A percentile compares a stretch with the other conserved stretches of the same genome.
Evolutionary conservation across 2,888 invertebrate genomes (phyloP).

Genomic region (Caenorhabditis sp.): DNA sequence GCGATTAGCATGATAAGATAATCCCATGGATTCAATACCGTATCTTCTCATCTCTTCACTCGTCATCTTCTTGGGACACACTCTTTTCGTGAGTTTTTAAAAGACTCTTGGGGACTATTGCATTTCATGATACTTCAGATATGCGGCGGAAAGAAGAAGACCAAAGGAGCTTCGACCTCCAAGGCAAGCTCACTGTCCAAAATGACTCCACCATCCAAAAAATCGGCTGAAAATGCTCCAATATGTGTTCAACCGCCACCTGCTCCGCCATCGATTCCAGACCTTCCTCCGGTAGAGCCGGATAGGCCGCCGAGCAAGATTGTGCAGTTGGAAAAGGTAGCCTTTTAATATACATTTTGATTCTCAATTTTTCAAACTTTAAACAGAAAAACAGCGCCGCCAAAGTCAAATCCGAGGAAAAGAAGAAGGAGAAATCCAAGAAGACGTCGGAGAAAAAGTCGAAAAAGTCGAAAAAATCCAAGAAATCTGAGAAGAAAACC

Average conservation of each 20-base stretch:
- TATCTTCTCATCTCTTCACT: constrained; percentile 6
- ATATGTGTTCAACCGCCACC: neutral
- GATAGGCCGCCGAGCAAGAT: neutral
- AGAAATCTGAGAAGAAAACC: neutral
- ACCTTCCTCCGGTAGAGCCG: neutral
- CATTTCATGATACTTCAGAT: neutral
- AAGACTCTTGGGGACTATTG: neutral
- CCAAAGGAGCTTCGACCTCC: neutral
- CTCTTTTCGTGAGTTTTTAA: constrained; percentile 8
- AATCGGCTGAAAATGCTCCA: neutral
- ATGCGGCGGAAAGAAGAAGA: constrained; percentile 11
- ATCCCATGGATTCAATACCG: constrained; percentile 12
- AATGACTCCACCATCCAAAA: neutral
- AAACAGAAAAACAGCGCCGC: too few species aligned
- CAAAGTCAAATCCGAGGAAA: neutral
- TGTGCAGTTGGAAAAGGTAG: constrained; percentile 5
- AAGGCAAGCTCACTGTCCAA: neutral
- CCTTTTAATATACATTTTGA: too few species aligned
- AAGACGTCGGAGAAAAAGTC: neutral
- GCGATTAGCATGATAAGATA: constrained; percentile 7
- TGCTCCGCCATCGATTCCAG: neutral
- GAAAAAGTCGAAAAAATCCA: constrained; percentile 14
- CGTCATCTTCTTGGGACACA: neutral
- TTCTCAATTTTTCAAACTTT: too few species aligned
- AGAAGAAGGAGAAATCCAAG: neutral